Percentiles rank a stretch among this genome's conserved stretches.
phyloP scores from a whole-genome alignment of 1,140 invertebrate genomes.

The Bombus breviceps region DNA sequence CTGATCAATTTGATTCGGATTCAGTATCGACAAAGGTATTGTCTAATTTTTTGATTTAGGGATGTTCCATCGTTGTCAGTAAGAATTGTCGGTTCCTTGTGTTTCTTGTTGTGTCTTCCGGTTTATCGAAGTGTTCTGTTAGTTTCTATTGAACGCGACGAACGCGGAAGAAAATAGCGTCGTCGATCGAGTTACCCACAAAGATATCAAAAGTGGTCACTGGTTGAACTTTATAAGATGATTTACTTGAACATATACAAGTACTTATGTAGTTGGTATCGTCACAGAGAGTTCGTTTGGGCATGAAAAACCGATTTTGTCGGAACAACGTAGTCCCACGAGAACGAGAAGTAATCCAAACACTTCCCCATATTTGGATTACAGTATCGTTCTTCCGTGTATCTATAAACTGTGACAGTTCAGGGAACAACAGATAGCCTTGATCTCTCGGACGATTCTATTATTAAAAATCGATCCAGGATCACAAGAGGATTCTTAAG shows the following conservation, averaged over 20 bases:
- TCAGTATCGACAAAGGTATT: slow-evolving; percentile 17
- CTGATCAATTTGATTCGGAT: background rate
- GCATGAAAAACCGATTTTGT: background rate
- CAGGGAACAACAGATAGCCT: background rate
- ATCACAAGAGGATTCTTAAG: background rate
- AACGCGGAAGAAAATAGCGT: background rate
- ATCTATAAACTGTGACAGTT: background rate
- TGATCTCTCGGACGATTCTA: background rate
- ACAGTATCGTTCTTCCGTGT: slow-evolving; percentile 34
- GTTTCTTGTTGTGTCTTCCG: background rate
- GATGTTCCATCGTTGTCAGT: slow-evolving; percentile 28
- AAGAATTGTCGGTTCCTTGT: slow-evolving; percentile 17
- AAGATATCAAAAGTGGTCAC: slow-evolving; percentile 27
- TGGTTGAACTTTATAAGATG: background rate
- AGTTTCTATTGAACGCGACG: background rate
- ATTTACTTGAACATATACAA: background rate
- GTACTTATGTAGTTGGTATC: background rate
- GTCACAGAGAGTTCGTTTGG: background rate
- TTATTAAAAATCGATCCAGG: background rate
- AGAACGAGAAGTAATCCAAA: slow-evolving; percentile 60
- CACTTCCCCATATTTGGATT: slow-evolving; percentile 71
- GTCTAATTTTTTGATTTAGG: slow-evolving; percentile 42
- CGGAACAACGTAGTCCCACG: background rate
- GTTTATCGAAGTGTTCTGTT: background rate
- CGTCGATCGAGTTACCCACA: background rate